Evolutionary conservation across 2,113 vertebrate species (phyloP), one percentile per base, ranked within the genome.

Genomic region (Symphodus melops): DNA sequence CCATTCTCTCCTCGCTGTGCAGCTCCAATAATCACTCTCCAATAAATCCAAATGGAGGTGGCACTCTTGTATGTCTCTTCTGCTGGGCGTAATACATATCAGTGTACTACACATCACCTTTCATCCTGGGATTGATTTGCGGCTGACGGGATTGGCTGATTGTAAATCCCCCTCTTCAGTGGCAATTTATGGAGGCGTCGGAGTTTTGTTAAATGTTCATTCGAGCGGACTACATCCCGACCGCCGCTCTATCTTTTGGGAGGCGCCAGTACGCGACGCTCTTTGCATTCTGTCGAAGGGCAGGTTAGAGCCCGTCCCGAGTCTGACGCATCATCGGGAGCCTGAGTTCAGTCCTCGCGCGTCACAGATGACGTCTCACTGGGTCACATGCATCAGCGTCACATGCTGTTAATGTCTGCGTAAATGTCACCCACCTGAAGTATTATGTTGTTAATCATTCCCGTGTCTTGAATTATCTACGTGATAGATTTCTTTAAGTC

Each of bases 21-120:
- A 25, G 74, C 75, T 75, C 59, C 85, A 81, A 90, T 89, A 91
- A 93, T 93, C 88, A 83, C 80, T 84, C 68, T 72, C 67, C 82
- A 82, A 89, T 87, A 88, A 92, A 93, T 91, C 88, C 82, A 77
- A 90, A 87, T 89, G 75, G 75, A 91, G 86, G 87, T 82, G 82
- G 73, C 79, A 80, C 84, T 86, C 75, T 79, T 77, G 51, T 79
- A 73, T 85, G 87, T 88, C 82, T 91, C 76, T 74, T 80, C 48
- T 69, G 72, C 72, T 83, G 61, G 16, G 52, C 68, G 75, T 81
- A 79, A 80, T 77, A 76, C 89, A 77, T 64, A 80, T 86, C 75
- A 59, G 62, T 86, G 81, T 86, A 82, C 80, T 71, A 75, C 85
- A 87, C 61, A 86, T 90, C 85, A 70, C 81, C 78, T 86, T 83